Evolutionary conservation across 2,113 vertebrate genomes (phyloP), one percentile per base, ranked within the genome.

Genomic region (Pachycephala philippinensis): DNA sequence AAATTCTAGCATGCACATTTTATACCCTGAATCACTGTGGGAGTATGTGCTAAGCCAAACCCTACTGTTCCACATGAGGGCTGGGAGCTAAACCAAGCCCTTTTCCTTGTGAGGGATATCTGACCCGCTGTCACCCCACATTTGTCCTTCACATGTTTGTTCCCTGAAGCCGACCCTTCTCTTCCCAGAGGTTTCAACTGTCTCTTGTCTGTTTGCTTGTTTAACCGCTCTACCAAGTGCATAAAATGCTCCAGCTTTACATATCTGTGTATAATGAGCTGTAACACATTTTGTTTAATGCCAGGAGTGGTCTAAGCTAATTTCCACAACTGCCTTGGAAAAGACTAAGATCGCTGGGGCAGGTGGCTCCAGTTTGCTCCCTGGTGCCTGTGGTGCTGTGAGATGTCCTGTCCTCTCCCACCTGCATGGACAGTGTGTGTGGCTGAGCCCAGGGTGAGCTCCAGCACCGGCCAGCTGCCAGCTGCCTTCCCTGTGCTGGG

Each of bases 401-500:
- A 75, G 54, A 44, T 1, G 2, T 59, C 28, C 15, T 59, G 49
- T 82, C 28, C 26, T 84, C 37, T 79, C 26, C 31, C 59, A 65
- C 15, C 7, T 0, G 0, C 3, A 0, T 19, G n/a, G 59, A 13
- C 0, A 0, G 13, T 42, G 61, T 42, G 16, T 33, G 64, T 35
- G 26, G 26, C 71, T 72, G 57, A 69, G 61, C 11, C 49, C 2
- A 6, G 66, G 53, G 27, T 0, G 0, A 84, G 53, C 19, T 39
- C 44, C 7, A 9, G 39, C 35, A 54, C 53, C 8, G 0, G 0
- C 10, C 1, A 0, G 17, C 16, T 37, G 26, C 59, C 69, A 72
- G 59, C 49, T 90, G 53, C 61, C 44, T 63, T 52, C 27, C 7
- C n/a, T 44, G 33, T 6, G 1, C 61, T 64, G 37, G 35, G 24